Percentiles rank a stretch among this genome's conserved stretches.
Conservation (phyloP, 2,797 vertebrate genomes). For the Taeniopygia guttata region DNA sequence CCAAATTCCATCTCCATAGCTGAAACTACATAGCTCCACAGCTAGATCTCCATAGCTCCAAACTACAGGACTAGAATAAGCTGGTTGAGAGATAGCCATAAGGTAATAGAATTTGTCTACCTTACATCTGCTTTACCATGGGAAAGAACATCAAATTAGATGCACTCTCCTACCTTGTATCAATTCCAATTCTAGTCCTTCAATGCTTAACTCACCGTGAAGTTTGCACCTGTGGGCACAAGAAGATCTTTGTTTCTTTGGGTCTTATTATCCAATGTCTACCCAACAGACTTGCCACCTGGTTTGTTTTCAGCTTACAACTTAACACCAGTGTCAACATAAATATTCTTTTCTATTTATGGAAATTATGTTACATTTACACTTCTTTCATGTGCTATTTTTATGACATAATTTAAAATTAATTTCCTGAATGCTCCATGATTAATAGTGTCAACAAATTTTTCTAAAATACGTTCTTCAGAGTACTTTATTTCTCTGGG, state of each 20-base stretch:
- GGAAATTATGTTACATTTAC: not conserved
- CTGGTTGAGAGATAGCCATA: not conserved
- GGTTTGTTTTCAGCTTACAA: not conserved
- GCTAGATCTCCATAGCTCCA: not conserved
- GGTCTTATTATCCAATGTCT: not conserved
- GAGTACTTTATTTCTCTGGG: not conserved
- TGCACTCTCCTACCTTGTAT: not conserved
- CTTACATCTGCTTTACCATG: not conserved
- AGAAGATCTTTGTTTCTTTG: not conserved
- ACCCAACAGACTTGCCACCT: not conserved
- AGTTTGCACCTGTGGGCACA: not conserved
- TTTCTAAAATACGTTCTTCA: not conserved
- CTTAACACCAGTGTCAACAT: not conserved
- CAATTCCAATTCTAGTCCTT: not conserved
- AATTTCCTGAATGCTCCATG: slow-evolving; percentile 10
- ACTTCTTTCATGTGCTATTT: slow-evolving; percentile 26
- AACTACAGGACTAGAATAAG: not conserved
- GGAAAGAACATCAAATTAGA: not conserved
- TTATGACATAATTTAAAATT: slow-evolving; percentile 24
- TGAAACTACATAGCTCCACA: not conserved
- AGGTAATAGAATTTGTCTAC: not conserved
- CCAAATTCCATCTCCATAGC: not conserved
- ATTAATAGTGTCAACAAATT: not conserved
- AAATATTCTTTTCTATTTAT: slow-evolving; percentile 1
- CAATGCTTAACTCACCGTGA: accelerated